Conservation (phyloP, 2,888 invertebrate species). For the Sthenelais limicola region DNA sequence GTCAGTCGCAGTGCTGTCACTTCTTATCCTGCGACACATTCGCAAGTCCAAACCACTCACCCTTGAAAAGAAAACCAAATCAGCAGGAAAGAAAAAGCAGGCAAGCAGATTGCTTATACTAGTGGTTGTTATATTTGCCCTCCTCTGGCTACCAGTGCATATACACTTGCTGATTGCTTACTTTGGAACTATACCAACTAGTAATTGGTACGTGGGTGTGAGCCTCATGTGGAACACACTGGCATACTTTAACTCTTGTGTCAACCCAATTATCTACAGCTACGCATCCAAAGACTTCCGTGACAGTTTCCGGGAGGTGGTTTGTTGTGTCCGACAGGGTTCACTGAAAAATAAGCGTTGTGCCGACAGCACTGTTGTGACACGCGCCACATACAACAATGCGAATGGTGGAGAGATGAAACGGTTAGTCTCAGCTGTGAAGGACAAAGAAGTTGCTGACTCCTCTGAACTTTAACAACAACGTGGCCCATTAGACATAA, state of each 20-base stretch:
- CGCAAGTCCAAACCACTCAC: slow-evolving; percentile 38
- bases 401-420: slow-evolving; percentile 40
- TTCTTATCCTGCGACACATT: slow-evolving; percentile 52
- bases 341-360: slow-evolving; percentile 1
- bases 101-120: slow-evolving; percentile 52
- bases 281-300: slow-evolving; percentile 55
- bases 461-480: slow-evolving; percentile 28
- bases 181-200: slow-evolving; percentile 47
- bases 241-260: slow-evolving; percentile 55
- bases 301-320: slow-evolving; percentile 50
- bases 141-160: slow-evolving; percentile 56
- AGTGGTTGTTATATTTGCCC: slow-evolving; percentile 55
- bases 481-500: not conserved
- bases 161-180: slow-evolving; percentile 53
- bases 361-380: slow-evolving; percentile 13
- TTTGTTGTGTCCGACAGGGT: slow-evolving; percentile 35
- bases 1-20: slow-evolving; percentile 50
- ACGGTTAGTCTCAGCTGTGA: slow-evolving; percentile 30
- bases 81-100: slow-evolving; percentile 47
- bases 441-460: slow-evolving; percentile 12
- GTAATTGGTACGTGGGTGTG: slow-evolving; percentile 46
- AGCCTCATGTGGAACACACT: slow-evolving; percentile 51
- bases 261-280: slow-evolving; percentile 56
- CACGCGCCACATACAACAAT: slow-evolving; percentile 6
- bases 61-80: slow-evolving; percentile 44